Evolutionary conservation across 1,140 invertebrate genomes (phyloP), one percentile per base, ranked within the genome.

Genomic region (Drosophila pandora): DNA sequence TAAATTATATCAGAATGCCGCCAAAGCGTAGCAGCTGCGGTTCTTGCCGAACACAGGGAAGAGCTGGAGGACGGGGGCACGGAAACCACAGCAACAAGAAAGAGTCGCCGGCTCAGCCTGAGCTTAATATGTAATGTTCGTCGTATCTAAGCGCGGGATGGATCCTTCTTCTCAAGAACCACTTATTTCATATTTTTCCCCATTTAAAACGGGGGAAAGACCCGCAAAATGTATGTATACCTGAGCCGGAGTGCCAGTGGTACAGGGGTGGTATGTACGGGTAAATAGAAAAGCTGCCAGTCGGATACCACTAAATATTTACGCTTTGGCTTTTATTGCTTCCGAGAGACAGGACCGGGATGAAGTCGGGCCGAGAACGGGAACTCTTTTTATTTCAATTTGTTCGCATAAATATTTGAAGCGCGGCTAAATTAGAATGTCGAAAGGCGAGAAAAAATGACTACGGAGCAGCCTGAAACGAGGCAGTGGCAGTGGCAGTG

Each of bases 401-500:
- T 87, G 76, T 87, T 87, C 88, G 83, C 84, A 87, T 88, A 76
- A 88, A 88, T 88, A 87, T 87, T 88, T 88, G 71, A 87, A 83
- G 79, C 67, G 62, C 67, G 49, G 57, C 79, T 79, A 87, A 88
- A 87, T 87, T 87, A 87, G 83, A 87, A 87, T 83, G 79, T 88
- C 79, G 68, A 74, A 77, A 71, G 75, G 71, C 82, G 80, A 64
- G 73, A 77, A 75, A 67, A 74, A 78, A 82, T 68, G 61, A 63
- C 61, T 68, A 39, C 17, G 49, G 30, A 64, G 56, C 50, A 34
- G 43, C 50, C 17, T 37, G 28, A n/a, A n/a, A n/a, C n/a, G n/a
- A 65, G 37, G 37, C 45, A 48, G 57, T 70, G 53, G 39, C 41
- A 49, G 73, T 54, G 43, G 45, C 21, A 12, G n/a, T 45, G 41